Percentiles rank a stretch among this genome's conserved stretches.
Evolutionary conservation across 2,113 vertebrate genomes (phyloP).

Genomic region (Carassius carassius): DNA sequence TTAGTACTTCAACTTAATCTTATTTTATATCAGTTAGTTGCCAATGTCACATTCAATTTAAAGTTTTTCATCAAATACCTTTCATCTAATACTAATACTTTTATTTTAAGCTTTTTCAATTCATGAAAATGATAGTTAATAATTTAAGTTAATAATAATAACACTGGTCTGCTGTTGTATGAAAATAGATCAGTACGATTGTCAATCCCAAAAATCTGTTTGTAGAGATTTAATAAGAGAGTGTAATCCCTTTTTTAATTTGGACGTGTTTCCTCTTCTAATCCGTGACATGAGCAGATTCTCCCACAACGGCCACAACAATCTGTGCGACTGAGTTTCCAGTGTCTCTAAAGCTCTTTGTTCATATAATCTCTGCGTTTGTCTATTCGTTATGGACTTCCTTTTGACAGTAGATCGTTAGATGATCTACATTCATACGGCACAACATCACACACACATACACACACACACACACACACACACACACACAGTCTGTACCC

Average conservation of each 20-base stretch:
- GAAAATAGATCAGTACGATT: too few relatives aligned
- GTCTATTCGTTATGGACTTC: neutral
- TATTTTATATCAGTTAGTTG: neutral
- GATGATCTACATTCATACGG: neutral
- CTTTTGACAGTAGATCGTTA: neutral
- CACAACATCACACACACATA: neutral
- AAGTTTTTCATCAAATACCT: too few relatives aligned
- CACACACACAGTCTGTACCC: conserved; percentile 55
- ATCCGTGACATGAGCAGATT: conserved; percentile 54
- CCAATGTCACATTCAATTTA: neutral
- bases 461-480: neutral
- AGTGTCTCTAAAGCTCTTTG: neutral
- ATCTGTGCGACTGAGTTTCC: conserved; percentile 1
- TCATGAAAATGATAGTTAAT: too few relatives aligned
- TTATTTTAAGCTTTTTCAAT: too few relatives aligned
- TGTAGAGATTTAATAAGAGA: conserved; percentile 39
- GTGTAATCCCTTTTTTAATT: conserved; percentile 67
- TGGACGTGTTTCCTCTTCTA: conserved; percentile 55
- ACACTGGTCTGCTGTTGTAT: too few relatives aligned
- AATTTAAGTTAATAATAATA: neutral
- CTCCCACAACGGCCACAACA: conserved; percentile 2
- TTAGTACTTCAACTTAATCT: too few relatives aligned
- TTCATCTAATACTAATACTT: too few relatives aligned
- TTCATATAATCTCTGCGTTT: neutral
- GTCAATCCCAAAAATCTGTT: neutral